phyloP scores from a whole-genome alignment of 2,888 invertebrate genomes.

The Mythimna pallens region DNA sequence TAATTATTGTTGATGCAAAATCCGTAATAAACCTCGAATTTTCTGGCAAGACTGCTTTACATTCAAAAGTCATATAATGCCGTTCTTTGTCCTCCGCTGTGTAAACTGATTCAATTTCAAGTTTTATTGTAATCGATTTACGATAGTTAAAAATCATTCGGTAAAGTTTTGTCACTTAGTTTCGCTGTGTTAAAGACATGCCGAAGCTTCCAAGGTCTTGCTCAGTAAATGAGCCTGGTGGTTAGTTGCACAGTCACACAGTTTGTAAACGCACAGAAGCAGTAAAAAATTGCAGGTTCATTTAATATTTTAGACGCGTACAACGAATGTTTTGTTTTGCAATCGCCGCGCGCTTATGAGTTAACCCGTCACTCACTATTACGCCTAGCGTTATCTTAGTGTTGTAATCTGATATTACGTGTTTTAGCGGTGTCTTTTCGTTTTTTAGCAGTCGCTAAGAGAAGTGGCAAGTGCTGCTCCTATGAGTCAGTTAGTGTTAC shows the following conservation, averaged over 20 bases:
- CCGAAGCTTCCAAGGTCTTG: slow-evolving; percentile 42
- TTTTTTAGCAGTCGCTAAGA: slow-evolving; percentile 42
- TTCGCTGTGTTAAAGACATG: slow-evolving; percentile 32
- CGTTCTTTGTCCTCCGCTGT: slow-evolving; percentile 44
- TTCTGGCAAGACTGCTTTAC: slow-evolving; percentile 39
- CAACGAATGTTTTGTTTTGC: slow-evolving; percentile 65
- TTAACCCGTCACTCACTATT: slow-evolving; percentile 62
- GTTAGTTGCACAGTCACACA: slow-evolving; percentile 48
- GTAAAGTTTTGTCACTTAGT: slow-evolving; percentile 36
- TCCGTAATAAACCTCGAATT: slow-evolving; percentile 40
- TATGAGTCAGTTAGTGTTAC: slow-evolving; percentile 15
- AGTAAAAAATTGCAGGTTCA: slow-evolving; percentile 68
- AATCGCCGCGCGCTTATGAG: slow-evolving; percentile 65
- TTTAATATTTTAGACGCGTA: slow-evolving; percentile 75
- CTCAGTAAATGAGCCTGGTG: slow-evolving; percentile 38
- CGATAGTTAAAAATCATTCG: slow-evolving; percentile 30
- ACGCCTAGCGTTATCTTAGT: slow-evolving; percentile 60
- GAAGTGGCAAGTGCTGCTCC: slow-evolving; percentile 26
- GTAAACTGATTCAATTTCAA: slow-evolving; percentile 36
- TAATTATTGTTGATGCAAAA: slow-evolving; percentile 26
- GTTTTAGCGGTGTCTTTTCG: slow-evolving; percentile 51
- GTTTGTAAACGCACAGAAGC: slow-evolving; percentile 42
- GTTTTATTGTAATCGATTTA: slow-evolving; percentile 45
- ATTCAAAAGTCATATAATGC: slow-evolving; percentile 38
- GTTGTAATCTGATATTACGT: slow-evolving; percentile 64